These are phyloP conservation scores for Neomorphus geoffroyi DNA, from an alignment of 2,797 vertebrate genomes.

Conservation along the genomic window DNA sequence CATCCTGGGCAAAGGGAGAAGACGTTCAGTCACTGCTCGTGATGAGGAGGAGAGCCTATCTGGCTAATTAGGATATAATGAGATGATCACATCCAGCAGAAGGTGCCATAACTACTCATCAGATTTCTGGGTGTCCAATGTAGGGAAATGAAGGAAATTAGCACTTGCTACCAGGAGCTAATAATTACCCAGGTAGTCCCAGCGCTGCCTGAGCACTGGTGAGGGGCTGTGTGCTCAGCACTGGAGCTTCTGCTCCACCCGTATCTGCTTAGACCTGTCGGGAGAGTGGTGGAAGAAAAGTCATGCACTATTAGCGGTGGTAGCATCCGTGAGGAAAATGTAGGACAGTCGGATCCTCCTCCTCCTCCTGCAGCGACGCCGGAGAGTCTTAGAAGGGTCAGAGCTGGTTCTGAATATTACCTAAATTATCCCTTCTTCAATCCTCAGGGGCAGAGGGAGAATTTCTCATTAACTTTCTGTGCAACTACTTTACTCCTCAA, in stretches of 20 bases:
- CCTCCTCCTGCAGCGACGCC: accelerated
- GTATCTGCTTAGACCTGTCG: not conserved
- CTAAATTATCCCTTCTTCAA: slow-evolving; percentile 30
- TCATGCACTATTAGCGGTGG: not conserved
- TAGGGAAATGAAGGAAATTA: not conserved
- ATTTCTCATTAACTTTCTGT: slow-evolving; percentile 63
- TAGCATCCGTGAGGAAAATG: slow-evolving; percentile 3
- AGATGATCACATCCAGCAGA: not conserved
- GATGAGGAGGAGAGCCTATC: not conserved
- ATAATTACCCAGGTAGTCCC: accelerated
- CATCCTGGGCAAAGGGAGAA: not conserved
- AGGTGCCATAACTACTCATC: not conserved
- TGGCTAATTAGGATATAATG: not conserved
- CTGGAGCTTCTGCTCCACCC: not conserved
- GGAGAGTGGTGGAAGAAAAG: not conserved
- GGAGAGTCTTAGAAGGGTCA: slow-evolving; percentile 33
- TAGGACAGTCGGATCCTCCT: slow-evolving; percentile 38
- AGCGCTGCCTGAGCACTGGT: accelerated
- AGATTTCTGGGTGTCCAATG: not conserved
- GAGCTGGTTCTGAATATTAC: not conserved
- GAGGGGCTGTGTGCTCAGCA: accelerated
- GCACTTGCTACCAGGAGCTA: not conserved
- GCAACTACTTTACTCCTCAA: slow-evolving; percentile 14
- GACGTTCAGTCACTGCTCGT: accelerated
- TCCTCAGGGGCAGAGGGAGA: not conserved